phyloP scores from a whole-genome alignment of 2,797 vertebrate species.

The Anas bahamensis region DNA sequence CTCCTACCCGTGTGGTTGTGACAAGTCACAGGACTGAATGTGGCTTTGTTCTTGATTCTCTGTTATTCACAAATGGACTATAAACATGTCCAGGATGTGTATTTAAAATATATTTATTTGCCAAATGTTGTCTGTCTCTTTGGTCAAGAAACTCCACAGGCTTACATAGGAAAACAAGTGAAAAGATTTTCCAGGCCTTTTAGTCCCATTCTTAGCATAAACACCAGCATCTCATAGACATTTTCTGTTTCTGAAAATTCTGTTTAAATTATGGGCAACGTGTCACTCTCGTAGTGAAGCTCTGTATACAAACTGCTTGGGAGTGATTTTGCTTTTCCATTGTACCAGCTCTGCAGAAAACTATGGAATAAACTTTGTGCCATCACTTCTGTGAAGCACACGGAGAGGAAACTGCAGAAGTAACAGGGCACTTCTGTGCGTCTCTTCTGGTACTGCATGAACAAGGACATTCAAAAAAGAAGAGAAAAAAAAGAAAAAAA shows the following conservation, averaged over 20 bases:
- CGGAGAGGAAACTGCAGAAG: not conserved
- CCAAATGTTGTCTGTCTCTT: not conserved
- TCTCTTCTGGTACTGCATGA: not conserved
- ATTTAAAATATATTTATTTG: constrained; percentile 6
- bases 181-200: not conserved
- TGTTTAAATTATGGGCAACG: not conserved
- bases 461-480: not conserved
- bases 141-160: not conserved
- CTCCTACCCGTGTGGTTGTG: not conserved
- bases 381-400: fast-evolving
- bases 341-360: not conserved
- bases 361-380: not conserved
- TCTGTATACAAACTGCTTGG: not conserved
- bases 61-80: not conserved
- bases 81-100: constrained; percentile 43
- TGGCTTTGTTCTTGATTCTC: not conserved
- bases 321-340: not conserved
- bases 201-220: not conserved
- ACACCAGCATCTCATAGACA: not conserved
- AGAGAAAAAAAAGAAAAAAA: not conserved
- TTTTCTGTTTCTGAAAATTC: not conserved
- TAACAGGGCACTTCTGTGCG: not conserved
- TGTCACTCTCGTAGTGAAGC: not conserved
- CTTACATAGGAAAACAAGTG: not conserved
- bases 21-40: not conserved